Conservation (phyloP, 2,888 invertebrate genomes). For the Punctoribates punctum region DNA sequence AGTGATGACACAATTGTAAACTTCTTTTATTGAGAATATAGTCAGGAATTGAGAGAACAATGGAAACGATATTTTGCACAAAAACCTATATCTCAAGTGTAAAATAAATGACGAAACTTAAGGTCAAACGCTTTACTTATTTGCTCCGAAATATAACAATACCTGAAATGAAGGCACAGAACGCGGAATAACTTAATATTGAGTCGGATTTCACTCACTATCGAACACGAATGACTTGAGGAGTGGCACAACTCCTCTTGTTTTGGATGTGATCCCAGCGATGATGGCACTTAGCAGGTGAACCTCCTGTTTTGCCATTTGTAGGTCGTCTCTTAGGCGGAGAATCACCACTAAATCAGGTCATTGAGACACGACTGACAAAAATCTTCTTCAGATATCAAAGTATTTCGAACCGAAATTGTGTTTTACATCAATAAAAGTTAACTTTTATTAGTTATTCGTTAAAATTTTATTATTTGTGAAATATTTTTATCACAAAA, state of each 20-base stretch:
- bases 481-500: too few relatives aligned
- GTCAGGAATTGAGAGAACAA: neutral
- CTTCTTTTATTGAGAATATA: neutral
- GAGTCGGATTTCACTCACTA: constrained; percentile 15
- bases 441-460: too few relatives aligned
- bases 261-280: neutral
- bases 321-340: constrained; percentile 22
- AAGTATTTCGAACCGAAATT: too few relatives aligned
- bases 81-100: neutral
- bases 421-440: too few relatives aligned
- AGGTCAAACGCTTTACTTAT: constrained; percentile 9
- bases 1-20: constrained; percentile 3
- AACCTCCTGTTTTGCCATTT: constrained; percentile 13
- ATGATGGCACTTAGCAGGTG: constrained; percentile 4
- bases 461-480: too few relatives aligned
- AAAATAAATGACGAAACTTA: neutral
- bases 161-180: neutral
- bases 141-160: neutral
- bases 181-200: neutral
- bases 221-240: neutral
- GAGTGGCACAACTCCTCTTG: neutral
- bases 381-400: too few relatives aligned
- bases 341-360: constrained; percentile 26
- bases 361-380: constrained; percentile 33
- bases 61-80: neutral